Base-by-base conservation (phyloP, 2,113 vertebrate genomes). In the Reinhardtius hippoglossoides region DNA sequence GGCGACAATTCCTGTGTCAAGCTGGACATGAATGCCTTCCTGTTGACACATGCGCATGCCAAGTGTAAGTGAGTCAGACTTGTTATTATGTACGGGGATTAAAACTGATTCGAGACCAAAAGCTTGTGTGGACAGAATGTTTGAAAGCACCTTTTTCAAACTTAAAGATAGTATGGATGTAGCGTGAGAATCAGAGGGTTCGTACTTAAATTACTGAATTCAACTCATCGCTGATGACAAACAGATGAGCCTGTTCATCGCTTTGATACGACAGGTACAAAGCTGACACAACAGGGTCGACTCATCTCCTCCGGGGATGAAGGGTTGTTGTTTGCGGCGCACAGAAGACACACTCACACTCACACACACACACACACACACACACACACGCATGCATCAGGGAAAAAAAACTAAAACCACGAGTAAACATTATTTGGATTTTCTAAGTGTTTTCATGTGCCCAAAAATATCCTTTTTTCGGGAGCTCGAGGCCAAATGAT, bases 401-500 rank as follows among this genome's bases (percentile, higher is more conserved):
- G 18, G 18, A 0, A 76, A 81, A 80, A 80, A 74, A 84, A 1
- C 42, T 26, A 18, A 79, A 87, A 79, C 86, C 84, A 78, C 84
- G 26, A 56, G 84, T 91, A 91, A 89, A 91, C 92, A 88, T 84
- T 90, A 91, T 91, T 92, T 68, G 16, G 87, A 84, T 89, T 85
- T 91, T 81, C n/a, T 77, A 89, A 88, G 85, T 92, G 82, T 90
- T 92, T 92, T 89, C 89, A 82, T 86, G 78, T 82, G 73, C 77
- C 71, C 86, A 70, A 81, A 93, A 93, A 91, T 91, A 91, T 74
- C 76, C 69, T 67, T 79, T 89, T 87, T 83, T 77, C 26, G 59
- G 84, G 79, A 84, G 80, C 86, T 67, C 61, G 83, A 91, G 84
- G 88, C 90, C 86, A 94, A 94, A 93, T 93, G 88, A 92, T 76